Evolutionary conservation across 2,113 vertebrate species (phyloP), one percentile per base, ranked within the genome.

Genomic region (Pongo abelii): DNA sequence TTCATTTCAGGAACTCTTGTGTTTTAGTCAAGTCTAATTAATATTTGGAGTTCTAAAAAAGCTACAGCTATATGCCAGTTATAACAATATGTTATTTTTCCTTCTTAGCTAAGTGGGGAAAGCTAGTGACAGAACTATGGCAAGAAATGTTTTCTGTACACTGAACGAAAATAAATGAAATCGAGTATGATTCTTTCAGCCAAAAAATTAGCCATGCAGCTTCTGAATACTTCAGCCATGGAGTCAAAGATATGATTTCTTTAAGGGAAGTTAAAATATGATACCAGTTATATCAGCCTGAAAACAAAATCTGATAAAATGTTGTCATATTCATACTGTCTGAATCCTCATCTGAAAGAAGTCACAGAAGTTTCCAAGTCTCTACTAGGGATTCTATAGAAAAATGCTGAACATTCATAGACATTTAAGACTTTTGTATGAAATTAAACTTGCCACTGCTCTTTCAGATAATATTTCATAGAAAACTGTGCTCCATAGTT

Each of bases 271-370:
- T 97, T 97, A 97, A 98, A 98, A 55, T 98, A 97, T 69, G 89
- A 55, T 88, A 94, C 98, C 97, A 97, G 97, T 96, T 52, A 17
- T 89, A 97, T 97, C 98, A 97, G 97, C 98, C 98, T 97, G 98
- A 98, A 99, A 99, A 99, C 98, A 98, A 85, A 96, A 96, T 98
- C 94, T 98, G 98, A 98, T 98, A 99, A 98, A 97, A 95, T 95
- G 91, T 97, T 98, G 98, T 96, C 85, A 97, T 97, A 93, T 97
- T 97, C 55, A 92, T 97, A 80, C 98, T 98, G 98, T 98, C 93
- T 99, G 98, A 99, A 98, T 98, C 98, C 96, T 96, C 96, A 96
- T 97, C 97, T 0, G 1, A 81, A 87, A 90, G 64, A 94, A 93
- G 0, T 25, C 91, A 52, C 17, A 64, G 30, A 32, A 64, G 27